Conservation (phyloP, 2,113 vertebrate genomes). For the Scomber scombrus region DNA sequence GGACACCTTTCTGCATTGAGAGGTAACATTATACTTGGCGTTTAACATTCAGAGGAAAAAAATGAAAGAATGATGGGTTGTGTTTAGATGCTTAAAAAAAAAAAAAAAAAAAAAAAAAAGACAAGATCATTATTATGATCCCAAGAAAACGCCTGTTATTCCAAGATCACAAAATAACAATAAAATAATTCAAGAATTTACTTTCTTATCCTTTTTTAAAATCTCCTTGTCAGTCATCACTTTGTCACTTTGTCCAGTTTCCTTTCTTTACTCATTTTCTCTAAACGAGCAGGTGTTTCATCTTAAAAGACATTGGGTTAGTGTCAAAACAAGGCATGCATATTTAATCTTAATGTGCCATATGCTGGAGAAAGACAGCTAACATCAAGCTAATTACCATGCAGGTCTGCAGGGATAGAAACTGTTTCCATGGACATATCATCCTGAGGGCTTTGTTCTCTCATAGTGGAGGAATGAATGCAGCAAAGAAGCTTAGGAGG, state of each 20-base stretch:
- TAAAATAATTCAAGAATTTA: neutral
- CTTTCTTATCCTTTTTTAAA: neutral
- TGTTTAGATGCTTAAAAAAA: neutral
- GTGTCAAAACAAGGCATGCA: conserved; percentile 55
- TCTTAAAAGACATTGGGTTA: conserved; percentile 51
- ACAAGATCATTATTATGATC: neutral
- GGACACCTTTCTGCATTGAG: neutral
- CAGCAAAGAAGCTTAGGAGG: neutral
- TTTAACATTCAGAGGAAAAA: neutral
- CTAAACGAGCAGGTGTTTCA: conserved; percentile 46
- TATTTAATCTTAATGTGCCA: conserved; percentile 71
- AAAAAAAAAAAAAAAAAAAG: neutral
- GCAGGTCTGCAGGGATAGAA: conserved; percentile 54
- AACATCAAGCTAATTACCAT: conserved; percentile 66
- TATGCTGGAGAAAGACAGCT: conserved; percentile 62
- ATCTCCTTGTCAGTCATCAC: neutral
- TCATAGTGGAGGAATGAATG: conserved; percentile 16
- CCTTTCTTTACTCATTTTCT: conserved; percentile 3
- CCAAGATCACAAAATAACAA: neutral
- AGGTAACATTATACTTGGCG: neutral
- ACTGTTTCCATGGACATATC: conserved; percentile 46
- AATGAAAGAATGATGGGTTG: neutral
- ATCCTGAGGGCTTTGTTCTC: conserved; percentile 52
- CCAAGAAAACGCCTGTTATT: neutral
- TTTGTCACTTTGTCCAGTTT: conserved; percentile 20